These are phyloP conservation scores for Rugalucina vietnamica DNA, from an alignment of 2,888 invertebrate species.

Conservation along the genomic window DNA sequence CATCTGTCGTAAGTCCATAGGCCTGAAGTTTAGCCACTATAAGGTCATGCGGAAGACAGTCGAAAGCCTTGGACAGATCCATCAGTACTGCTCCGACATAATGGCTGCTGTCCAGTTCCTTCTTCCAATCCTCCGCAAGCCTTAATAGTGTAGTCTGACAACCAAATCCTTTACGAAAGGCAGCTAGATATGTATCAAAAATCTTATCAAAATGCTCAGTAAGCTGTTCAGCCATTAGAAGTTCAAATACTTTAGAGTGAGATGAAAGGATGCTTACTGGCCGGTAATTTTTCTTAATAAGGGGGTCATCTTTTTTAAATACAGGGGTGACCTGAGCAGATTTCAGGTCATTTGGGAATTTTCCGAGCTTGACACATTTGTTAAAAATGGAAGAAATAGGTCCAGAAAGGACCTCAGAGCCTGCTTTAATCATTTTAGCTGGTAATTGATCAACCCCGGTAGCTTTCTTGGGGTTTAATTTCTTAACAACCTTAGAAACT, in stretches of 20 bases:
- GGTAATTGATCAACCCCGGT: conserved; percentile 1
- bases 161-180: too few relatives aligned
- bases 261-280: conserved; percentile 24
- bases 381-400: neutral
- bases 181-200: too few relatives aligned
- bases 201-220: conserved; percentile 9
- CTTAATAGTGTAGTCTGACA: too few relatives aligned
- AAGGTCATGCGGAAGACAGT: too few relatives aligned
- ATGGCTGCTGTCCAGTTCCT: too few relatives aligned
- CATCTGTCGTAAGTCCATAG: too few relatives aligned
- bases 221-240: conserved; percentile 14
- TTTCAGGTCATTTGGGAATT: neutral
- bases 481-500: neutral
- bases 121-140: too few relatives aligned
- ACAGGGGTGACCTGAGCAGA: conserved; percentile 20
- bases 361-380: neutral
- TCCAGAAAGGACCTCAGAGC: neutral
- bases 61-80: too few relatives aligned
- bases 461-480: neutral
- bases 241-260: conserved; percentile 18
- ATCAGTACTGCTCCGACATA: too few relatives aligned
- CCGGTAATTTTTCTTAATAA: conserved; percentile 23
- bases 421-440: neutral
- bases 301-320: conserved; percentile 35
- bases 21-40: too few relatives aligned